phyloP scores from a whole-genome alignment of 2,888 invertebrate species.

The Reticulitermes lucifugus region DNA sequence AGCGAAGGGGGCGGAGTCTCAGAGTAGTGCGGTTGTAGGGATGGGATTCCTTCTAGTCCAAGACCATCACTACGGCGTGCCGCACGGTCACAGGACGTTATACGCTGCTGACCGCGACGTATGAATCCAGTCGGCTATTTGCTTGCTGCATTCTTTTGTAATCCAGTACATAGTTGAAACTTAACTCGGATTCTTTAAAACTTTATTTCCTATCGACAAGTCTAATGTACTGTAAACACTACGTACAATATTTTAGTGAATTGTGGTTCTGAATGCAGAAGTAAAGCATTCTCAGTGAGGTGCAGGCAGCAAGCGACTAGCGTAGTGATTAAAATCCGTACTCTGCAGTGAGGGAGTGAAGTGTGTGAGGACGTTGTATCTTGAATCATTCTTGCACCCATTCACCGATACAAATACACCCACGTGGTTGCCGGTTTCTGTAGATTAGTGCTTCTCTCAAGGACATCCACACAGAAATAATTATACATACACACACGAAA shows the following conservation, averaged over 20 bases:
- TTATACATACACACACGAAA: not conserved
- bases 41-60: conserved; percentile 17
- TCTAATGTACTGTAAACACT: no score
- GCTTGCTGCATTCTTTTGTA: not conserved
- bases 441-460: not conserved
- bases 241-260: no score
- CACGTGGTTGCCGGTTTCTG: not conserved
- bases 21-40: conserved; percentile 1
- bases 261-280: no score
- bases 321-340: not conserved
- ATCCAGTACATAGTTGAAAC: not conserved
- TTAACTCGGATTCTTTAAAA: not conserved
- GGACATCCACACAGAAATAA: not conserved
- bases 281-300: no score
- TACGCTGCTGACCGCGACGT: not conserved
- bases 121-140: not conserved
- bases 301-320: no score
- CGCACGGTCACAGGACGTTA: not conserved
- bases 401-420: not conserved
- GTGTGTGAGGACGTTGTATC: not conserved
- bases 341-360: not conserved
- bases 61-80: not conserved
- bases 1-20: conserved; percentile 7
- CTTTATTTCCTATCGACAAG: not conserved
- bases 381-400: not conserved